Evolutionary conservation across 2,113 vertebrate genomes (phyloP).

Genomic region (Hyperopisus bebe): DNA sequence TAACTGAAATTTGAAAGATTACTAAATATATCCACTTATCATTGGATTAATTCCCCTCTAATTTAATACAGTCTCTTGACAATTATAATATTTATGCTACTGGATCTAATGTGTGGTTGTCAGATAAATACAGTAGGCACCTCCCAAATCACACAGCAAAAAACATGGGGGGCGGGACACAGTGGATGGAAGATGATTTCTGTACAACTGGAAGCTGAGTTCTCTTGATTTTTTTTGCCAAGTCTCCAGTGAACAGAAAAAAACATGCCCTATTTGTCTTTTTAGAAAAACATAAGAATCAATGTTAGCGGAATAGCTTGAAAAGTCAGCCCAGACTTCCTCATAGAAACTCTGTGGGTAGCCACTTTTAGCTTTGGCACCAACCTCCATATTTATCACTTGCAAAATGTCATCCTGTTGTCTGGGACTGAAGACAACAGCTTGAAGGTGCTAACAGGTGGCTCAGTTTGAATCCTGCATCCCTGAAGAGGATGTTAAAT

Average conservation of each 20-base stretch:
- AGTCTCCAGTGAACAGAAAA: not conserved
- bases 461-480: not conserved
- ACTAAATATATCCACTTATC: not conserved
- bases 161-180: not conserved
- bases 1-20: not conserved
- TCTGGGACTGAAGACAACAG: slow-evolving; percentile 5
- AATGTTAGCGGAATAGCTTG: not conserved
- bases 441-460: slow-evolving; percentile 1
- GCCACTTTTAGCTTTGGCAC: not conserved
- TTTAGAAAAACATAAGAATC: not conserved
- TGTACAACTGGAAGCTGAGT: not conserved
- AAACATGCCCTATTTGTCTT: not conserved
- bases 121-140: not conserved
- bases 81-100: not conserved
- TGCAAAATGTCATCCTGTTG: not conserved
- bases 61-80: not conserved
- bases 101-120: not conserved
- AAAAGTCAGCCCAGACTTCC: not conserved
- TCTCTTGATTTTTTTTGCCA: not conserved
- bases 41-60: not conserved
- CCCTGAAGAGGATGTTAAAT: not conserved
- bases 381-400: not conserved
- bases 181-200: not conserved
- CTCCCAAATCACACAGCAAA: not conserved
- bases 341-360: not conserved